Evolutionary conservation across 2,888 invertebrate species (phyloP).

Genomic region (Crossocerus cetratus): DNA sequence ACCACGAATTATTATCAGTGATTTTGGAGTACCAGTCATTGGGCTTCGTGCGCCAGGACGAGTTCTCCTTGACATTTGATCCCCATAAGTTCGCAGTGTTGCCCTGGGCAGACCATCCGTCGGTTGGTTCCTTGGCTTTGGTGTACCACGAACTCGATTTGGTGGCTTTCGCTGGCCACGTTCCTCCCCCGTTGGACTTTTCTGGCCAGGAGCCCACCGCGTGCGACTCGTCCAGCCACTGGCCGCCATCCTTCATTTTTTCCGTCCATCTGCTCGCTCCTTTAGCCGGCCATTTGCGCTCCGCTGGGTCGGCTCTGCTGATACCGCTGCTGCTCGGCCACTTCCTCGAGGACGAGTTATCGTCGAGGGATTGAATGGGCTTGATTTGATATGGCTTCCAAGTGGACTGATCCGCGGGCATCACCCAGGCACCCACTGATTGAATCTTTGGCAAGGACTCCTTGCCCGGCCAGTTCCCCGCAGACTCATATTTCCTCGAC

Average conservation of each 20-base stretch:
- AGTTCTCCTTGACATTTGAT: slow-evolving; percentile 20
- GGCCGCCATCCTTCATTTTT: slow-evolving; percentile 19
- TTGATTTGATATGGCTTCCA: slow-evolving; percentile 64
- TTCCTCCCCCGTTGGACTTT: neutral
- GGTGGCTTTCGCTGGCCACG: slow-evolving; percentile 26
- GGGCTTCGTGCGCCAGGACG: slow-evolving; percentile 23
- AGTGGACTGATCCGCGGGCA: slow-evolving; percentile 62
- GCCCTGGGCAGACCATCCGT: slow-evolving; percentile 11
- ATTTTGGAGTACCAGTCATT: slow-evolving; percentile 21
- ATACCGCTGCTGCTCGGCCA: slow-evolving; percentile 38
- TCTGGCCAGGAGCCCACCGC: slow-evolving; percentile 15
- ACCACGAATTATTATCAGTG: slow-evolving; percentile 19
- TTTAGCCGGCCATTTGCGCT: slow-evolving; percentile 28
- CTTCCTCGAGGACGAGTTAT: slow-evolving; percentile 20
- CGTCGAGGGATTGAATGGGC: slow-evolving; percentile 30
- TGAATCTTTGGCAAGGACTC: slow-evolving; percentile 58
- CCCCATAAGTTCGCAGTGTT: slow-evolving; percentile 15
- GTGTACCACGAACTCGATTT: slow-evolving; percentile 27
- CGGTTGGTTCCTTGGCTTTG: slow-evolving; percentile 11
- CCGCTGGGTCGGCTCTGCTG: slow-evolving; percentile 10
- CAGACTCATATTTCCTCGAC: slow-evolving; percentile 25
- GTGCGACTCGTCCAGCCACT: neutral
- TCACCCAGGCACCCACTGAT: slow-evolving; percentile 61
- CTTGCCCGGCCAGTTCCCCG: slow-evolving; percentile 24
- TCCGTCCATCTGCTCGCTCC: slow-evolving; percentile 20